phyloP scores from a whole-genome alignment of 2,113 vertebrate genomes.

The Cebidichthys violaceus region DNA sequence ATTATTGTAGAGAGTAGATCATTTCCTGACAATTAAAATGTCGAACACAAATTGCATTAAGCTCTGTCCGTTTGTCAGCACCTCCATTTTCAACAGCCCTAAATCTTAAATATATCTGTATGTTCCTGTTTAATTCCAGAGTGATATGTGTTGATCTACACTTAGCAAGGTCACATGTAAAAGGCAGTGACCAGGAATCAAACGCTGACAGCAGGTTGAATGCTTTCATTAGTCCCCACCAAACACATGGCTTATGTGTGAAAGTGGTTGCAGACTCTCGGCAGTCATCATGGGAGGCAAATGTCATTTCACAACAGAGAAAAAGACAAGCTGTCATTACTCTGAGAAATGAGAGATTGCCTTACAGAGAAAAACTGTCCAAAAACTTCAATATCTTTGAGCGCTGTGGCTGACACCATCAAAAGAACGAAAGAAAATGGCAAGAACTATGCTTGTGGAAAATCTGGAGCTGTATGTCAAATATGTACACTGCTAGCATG shows the following conservation, averaged over 20 bases:
- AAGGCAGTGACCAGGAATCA: constrained; percentile 19
- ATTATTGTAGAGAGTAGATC: not conserved
- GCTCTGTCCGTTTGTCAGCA: not conserved
- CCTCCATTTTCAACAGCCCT: not conserved
- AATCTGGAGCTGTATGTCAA: not conserved
- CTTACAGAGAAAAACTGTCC: constrained; percentile 50
- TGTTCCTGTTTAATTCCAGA: not conserved
- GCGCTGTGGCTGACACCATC: constrained; percentile 10
- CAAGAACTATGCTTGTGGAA: not conserved
- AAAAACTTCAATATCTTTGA: constrained; percentile 19
- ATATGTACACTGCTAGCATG: not conserved
- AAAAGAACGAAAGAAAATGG: constrained; percentile 6
- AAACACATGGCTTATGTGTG: constrained; percentile 31
- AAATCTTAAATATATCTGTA: not conserved
- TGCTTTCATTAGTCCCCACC: constrained; percentile 40
- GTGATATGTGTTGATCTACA: not conserved
- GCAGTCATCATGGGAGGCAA: constrained; percentile 59
- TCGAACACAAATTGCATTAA: not conserved
- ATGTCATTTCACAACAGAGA: constrained; percentile 52
- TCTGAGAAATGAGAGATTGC: constrained; percentile 50
- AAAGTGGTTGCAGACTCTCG: constrained; percentile 42
- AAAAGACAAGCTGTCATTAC: constrained; percentile 70
- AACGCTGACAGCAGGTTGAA: constrained; percentile 24
- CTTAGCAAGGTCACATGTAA: constrained; percentile 14
- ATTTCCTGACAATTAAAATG: not conserved